Evolutionary conservation across 1,140 invertebrate species (phyloP).

Genomic region (Tetragnatha versicolor): DNA sequence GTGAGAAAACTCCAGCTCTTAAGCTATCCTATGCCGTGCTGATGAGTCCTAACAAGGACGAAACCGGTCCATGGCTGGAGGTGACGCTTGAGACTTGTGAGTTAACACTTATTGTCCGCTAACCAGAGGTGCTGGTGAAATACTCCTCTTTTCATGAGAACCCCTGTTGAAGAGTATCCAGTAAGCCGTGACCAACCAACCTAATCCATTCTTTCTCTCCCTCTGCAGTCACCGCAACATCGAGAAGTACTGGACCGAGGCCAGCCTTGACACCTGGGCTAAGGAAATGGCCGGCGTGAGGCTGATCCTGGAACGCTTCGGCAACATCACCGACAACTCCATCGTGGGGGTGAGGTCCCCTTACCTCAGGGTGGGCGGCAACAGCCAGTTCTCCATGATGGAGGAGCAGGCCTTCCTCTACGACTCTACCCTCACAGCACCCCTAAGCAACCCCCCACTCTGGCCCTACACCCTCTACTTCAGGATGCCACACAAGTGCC

Average conservation of each 20-base stretch:
- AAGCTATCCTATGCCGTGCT: no score
- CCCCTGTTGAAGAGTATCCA: no score
- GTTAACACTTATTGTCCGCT: no score
- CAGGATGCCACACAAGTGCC: slow-evolving; percentile 93
- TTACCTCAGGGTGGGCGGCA: slow-evolving; percentile 90
- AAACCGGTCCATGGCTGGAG: no score
- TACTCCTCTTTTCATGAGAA: no score
- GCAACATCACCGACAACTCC: slow-evolving; percentile 92
- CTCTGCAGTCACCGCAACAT: slow-evolving; percentile 82
- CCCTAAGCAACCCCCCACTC: slow-evolving; percentile 87
- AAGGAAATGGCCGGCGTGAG: slow-evolving; percentile 97
- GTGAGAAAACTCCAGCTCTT: no score
- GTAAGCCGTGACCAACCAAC: no score
- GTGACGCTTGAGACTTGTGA: no score
- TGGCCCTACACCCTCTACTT: slow-evolving; percentile 99
- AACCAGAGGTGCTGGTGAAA: no score
- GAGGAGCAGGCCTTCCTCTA: slow-evolving; percentile 95
- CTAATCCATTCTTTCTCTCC: neutral
- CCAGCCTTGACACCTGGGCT: slow-evolving; percentile 92
- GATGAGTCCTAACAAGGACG: no score
- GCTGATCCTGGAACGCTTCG: slow-evolving; percentile 89
- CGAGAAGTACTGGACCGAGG: slow-evolving; percentile 93
- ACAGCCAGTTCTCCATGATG: slow-evolving; percentile 98
- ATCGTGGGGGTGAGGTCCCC: slow-evolving; percentile 93
- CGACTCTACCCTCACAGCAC: slow-evolving; percentile 95